Evolutionary conservation across 2,888 invertebrate genomes (phyloP).

Genomic region (Plagodis dolabraria): DNA sequence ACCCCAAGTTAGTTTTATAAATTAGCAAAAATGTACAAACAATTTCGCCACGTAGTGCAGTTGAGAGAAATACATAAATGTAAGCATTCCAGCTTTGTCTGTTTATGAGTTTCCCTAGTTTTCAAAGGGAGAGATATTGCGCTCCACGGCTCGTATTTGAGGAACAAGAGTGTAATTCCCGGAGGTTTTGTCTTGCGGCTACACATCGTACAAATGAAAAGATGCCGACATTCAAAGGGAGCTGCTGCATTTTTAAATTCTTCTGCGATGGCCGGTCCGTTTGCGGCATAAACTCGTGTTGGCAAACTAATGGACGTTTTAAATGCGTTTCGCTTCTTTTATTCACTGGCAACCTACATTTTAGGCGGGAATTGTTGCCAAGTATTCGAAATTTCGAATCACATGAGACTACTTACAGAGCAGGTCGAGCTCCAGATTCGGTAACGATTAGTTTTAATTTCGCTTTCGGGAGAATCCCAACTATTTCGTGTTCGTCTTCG

Average conservation of each 20-base stretch:
- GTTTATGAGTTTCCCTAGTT: slow-evolving; percentile 74
- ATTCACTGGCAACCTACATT: slow-evolving; percentile 34
- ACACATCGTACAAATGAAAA: slow-evolving; percentile 75
- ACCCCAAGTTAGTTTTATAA: background rate
- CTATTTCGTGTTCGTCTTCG: slow-evolving; percentile 42
- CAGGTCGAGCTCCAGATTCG: slow-evolving; percentile 45
- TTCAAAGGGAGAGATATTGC: slow-evolving; percentile 79
- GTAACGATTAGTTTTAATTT: slow-evolving; percentile 65
- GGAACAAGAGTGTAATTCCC: slow-evolving; percentile 79
- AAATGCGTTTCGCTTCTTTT: slow-evolving; percentile 51
- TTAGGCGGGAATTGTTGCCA: slow-evolving; percentile 33
- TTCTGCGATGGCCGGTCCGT: slow-evolving; percentile 51
- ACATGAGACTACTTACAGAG: slow-evolving; percentile 48
- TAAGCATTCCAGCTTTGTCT: slow-evolving; percentile 66
- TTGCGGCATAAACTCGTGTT: slow-evolving; percentile 49
- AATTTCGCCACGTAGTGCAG: slow-evolving; percentile 50
- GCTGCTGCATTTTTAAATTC: slow-evolving; percentile 74
- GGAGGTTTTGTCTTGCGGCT: slow-evolving; percentile 78
- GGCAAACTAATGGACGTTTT: slow-evolving; percentile 61
- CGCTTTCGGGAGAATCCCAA: slow-evolving; percentile 49
- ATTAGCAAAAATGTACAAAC: slow-evolving; percentile 42
- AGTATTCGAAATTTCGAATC: slow-evolving; percentile 59
- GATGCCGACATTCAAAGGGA: slow-evolving; percentile 71
- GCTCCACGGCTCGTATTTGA: slow-evolving; percentile 71
- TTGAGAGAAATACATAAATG: slow-evolving; percentile 58